Base-by-base conservation (phyloP, 2,888 invertebrate species). In the Drosophila phalerata region DNA sequence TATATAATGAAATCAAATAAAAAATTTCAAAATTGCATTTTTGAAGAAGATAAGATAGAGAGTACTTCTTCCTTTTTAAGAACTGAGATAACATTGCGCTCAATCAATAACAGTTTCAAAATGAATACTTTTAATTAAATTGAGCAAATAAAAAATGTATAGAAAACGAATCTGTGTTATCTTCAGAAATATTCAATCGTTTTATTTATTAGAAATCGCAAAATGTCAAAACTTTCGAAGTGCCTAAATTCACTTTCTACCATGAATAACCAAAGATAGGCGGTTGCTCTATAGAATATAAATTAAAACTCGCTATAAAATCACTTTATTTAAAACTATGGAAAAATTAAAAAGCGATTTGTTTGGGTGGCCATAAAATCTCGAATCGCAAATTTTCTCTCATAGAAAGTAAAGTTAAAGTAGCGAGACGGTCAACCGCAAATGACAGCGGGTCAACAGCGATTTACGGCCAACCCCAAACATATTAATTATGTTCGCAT, bases 321-420 rank as follows among this genome's bases (percentile, higher is more conserved):
- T 42, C 22, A 13, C 42, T 3, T 22, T 13, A 10, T 42, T 13
- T 17, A 55, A 68, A 57, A 57, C 34, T 53, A 13, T 5, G 22
- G 30, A 40, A 17, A 37, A 52, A 65, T 70, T 77, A 77, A 71
- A 80, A 69, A 60, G 30, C 37, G 40, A 75, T 77, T 77, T 77
- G 52, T 70, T 56, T 47, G 47, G 43, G 43, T 61, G 25, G 13
- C 38, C 25, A 32, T 51, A 52, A 52, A 37, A 69, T 61, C 17
- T 5, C 25, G 5, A 10, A 43, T 43, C 42, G 78, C 65, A 19
- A 25, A 61, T 77, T 73, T 81, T 69, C 73, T 49, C 67, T n/a
- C 40, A 34, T 72, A 77, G 81, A 77, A 77, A 81, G 77, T 81
- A 81, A 77, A 81, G 15, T 68, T 53, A 40, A 58, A 28, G 48